Base-by-base conservation (phyloP, 2,113 vertebrate species). In the Alectura lathami region DNA sequence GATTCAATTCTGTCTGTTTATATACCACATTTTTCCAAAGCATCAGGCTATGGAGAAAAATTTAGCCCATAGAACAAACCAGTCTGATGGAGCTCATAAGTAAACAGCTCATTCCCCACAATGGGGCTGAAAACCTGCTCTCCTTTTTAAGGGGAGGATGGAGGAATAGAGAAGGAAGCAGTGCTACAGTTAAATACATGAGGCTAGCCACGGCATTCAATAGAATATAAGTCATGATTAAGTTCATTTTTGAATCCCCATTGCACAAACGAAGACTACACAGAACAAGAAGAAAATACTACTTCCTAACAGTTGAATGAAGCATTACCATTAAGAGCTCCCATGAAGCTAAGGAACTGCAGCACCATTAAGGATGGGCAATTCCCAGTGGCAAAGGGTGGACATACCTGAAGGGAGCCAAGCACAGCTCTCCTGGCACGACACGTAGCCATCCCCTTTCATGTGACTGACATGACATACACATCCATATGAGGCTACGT, bases 401-500 rank as follows among this genome's bases (percentile, higher is more conserved):
- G 21, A 57, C 47, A 36, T 5, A 27, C 14, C n/a, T 27, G 30
- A 5, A 15, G 36, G 74, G 42, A 83, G 16, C 29, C 38, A n/a
- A 36, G 16, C 36, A 60, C 0, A 5, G 14, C 17, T 59, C 13
- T 50, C 36, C 54, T 51, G 53, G 26, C 17, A 14, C 9, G 47
- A 9, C 47, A 18, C 0, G 4, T 3, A 45, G 29, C 15, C 9
- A 6, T 54, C 63, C 77, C 29, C 56, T n/a, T n/a, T n/a, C 29
- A 59, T 47, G 36, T 53, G 38, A 67, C 54, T 4, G 59, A 17
- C 62, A 36, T 8, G n/a, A n/a, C 75, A 60, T 21, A 64, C 48
- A 11, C 8, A 47, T 5, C 8, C 6, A n/a, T 12, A 57, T 0
- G 8, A 12, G n/a, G 36, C 8, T 59, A 8, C 6, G 0, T 4